phyloP scores from a whole-genome alignment of 2,888 invertebrate species.

The Cephonodes hylas region DNA sequence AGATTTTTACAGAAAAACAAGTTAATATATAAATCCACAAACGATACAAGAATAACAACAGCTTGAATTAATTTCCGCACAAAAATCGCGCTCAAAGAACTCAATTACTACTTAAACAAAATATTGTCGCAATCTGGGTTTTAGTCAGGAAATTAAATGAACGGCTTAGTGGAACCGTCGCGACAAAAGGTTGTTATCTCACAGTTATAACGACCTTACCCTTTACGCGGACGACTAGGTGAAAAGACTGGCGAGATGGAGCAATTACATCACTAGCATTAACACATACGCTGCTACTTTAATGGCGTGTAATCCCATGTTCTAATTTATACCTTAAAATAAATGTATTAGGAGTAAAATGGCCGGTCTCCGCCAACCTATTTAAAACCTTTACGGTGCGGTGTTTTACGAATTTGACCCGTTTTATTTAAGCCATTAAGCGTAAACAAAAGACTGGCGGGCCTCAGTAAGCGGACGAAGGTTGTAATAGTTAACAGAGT shows the following conservation, averaged over 20 bases:
- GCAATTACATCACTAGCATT: slow-evolving; percentile 62
- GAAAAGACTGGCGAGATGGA: slow-evolving; percentile 56
- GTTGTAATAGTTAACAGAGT: slow-evolving; percentile 73
- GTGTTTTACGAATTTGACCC: slow-evolving; percentile 75
- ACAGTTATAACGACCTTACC: slow-evolving; percentile 65
- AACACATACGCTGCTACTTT: slow-evolving; percentile 56
- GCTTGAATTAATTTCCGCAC: slow-evolving; percentile 68
- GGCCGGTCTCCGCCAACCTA: slow-evolving; percentile 39
- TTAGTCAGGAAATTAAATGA: slow-evolving; percentile 77
- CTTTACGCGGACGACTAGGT: slow-evolving; percentile 56
- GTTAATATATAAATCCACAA: slow-evolving; percentile 41
- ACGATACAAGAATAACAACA: slow-evolving; percentile 39
- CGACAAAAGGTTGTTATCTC: slow-evolving; percentile 70
- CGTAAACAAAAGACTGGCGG: slow-evolving; percentile 76
- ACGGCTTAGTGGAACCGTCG: slow-evolving; percentile 61
- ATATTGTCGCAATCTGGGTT: slow-evolving; percentile 68
- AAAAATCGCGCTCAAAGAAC: slow-evolving; percentile 73
- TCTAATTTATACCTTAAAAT: slow-evolving; percentile 59
- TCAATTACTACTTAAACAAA: slow-evolving; percentile 77
- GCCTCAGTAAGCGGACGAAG: slow-evolving; percentile 65
- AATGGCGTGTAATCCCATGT: slow-evolving; percentile 45
- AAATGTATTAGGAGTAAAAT: slow-evolving; percentile 52
- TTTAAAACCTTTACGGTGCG: slow-evolving; percentile 63
- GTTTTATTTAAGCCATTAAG: slow-evolving; percentile 79
- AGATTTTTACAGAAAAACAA: not conserved